Evolutionary conservation across 2,797 vertebrate species (phyloP), one percentile per base, ranked within the genome.

Genomic region (Coregonus suidteri): DNA sequence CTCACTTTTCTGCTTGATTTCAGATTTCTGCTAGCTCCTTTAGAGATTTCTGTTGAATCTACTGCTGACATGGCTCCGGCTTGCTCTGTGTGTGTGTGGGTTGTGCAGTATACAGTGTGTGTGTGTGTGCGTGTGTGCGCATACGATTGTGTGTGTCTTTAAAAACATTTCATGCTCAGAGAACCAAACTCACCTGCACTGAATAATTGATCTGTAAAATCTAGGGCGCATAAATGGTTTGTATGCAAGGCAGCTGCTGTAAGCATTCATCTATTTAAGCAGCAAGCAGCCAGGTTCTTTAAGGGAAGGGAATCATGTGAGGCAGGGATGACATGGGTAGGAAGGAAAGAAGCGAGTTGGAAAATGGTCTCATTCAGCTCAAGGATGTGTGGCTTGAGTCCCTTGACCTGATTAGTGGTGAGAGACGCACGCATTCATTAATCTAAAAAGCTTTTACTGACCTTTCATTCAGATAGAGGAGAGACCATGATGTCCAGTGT

Each of bases 131-230:
- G 18, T 77, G 56, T 53, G 31, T 47, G 34, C 15, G 53, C 41
- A 59, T 66, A 56, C 62, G 56, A 52, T 25, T 52, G 69, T 75
- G 52, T 56, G 34, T 41, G 18, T n/a, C 31, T 87, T 77, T 81
- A 84, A 77, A 76, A 83, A 84, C 83, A 83, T 81, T 75, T 72
- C 52, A 76, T 62, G 51, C 67, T 67, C 18, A 75, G 78, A 84
- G 86, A 80, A 82, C 74, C 83, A 89, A 90, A 86, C 86, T 91
- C 92, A 94, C 92, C 89, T 91, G 89, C 77, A 79, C 91, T 95
- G 85, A 93, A 95, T 94, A 91, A 94, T 94, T 93, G 88, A 95
- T 94, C 86, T 67, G 77, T 85, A 84, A 90, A 92, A 95, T 92
- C 91, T 92, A 84, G 91, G 93, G 79, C 91, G n/a, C 81, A 80